Base-by-base conservation (phyloP, 2,113 vertebrate species). In the Mustela lutreola region DNA sequence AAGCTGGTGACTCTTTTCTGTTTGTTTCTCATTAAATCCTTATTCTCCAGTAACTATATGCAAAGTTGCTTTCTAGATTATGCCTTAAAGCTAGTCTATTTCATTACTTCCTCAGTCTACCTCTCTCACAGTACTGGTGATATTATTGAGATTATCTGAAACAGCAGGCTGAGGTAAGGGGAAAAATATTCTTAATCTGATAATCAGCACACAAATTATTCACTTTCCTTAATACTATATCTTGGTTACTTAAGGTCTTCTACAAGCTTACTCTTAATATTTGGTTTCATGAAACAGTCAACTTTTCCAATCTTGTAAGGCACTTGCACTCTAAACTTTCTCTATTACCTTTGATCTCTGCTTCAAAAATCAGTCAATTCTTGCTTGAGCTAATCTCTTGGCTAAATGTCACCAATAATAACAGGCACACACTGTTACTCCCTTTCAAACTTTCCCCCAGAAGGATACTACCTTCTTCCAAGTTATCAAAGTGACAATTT, bases 311-410 rank as follows among this genome's bases (percentile, higher is more conserved):
- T 94, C 75, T 83, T 42, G 1, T 62, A 87, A 95, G 11, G 15
- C 19, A 70, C 12, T 80, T 48, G 28, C 62, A 28, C 11, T 83
- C 81, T 90, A 71, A 56, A 93, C 56, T 90, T 81, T 65, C 53
- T 65, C 65, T 87, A 75, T 83, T 94, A 73, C 48, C 62, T 96
- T 95, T 95, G 60, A 92, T 80, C 39, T 83, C 42, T 93, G 56
- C 75, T 86, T 92, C 24, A 80, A 94, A 91, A 92, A 88, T n/a
- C 36, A 95, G 80, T 92, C 62, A 58, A 75, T 94, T 94, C 88
- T 67, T 83, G 18, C 33, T 81, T 92, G 24, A 81, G 65, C n/a
- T 94, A 95, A 92, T 87, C 81, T 92, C 84, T 94, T 73, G 31
- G 70, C 21, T 89, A 93, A 95, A 97, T 89, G 67, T 91, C 88